Evolutionary conservation across 2,888 invertebrate species (phyloP).

Genomic region (Lymantria dispar): DNA sequence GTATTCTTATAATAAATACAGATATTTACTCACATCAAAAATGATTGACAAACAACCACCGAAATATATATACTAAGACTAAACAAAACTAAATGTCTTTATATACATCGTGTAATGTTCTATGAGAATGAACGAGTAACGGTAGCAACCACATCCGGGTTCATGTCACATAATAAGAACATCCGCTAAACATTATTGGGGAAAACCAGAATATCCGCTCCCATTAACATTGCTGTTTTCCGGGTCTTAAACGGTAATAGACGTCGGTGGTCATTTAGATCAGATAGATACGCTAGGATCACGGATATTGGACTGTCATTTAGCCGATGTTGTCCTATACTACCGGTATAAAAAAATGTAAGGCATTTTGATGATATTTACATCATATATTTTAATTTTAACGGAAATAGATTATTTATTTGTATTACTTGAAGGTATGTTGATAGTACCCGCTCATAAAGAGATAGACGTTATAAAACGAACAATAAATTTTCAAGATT

Average conservation of each 20-base stretch:
- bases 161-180: slow-evolving; percentile 45
- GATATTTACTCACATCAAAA: slow-evolving; percentile 13
- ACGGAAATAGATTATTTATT: not conserved
- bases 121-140: slow-evolving; percentile 40
- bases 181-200: slow-evolving; percentile 33
- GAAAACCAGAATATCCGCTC: slow-evolving; percentile 15
- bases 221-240: slow-evolving; percentile 1
- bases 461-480: no score
- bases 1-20: not conserved
- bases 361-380: not conserved
- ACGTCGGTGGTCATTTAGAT: not conserved
- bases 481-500: no score
- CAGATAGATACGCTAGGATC: not conserved
- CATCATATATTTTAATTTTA: not conserved
- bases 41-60: slow-evolving; percentile 14
- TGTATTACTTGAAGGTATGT: no score
- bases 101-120: slow-evolving; percentile 44
- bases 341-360: not conserved
- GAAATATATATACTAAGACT: slow-evolving; percentile 17
- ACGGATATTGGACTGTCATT: not conserved
- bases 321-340: not conserved
- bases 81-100: slow-evolving; percentile 25
- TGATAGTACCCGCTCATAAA: no score
- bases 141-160: slow-evolving; percentile 54
- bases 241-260: not conserved